A percentile compares a stretch with the other conserved stretches of the same genome.
Conservation (phyloP, 1,140 invertebrate genomes). For the Linepithema humile region DNA sequence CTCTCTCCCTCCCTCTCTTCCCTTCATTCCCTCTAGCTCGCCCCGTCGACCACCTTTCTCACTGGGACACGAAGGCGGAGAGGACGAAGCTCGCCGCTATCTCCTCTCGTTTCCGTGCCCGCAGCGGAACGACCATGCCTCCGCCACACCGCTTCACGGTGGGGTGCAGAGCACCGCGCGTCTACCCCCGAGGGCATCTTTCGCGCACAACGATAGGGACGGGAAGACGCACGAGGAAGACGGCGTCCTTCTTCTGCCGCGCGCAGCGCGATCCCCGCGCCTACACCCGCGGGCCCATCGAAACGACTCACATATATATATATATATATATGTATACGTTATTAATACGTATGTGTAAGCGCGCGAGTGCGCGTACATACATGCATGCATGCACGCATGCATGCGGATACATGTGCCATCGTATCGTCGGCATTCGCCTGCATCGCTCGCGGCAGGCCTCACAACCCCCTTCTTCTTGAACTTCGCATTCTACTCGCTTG, state of each 20-base stretch:
- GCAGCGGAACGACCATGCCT: conserved; percentile 72
- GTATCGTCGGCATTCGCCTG: conserved; percentile 77
- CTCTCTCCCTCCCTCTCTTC: conserved; percentile 39
- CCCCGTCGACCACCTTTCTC: conserved; percentile 55
- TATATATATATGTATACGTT: conserved; percentile 27
- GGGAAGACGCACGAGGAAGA: conserved; percentile 13
- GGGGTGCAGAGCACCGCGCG: conserved; percentile 66
- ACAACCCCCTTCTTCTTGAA: conserved; percentile 55
- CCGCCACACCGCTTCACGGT: conserved; percentile 55
- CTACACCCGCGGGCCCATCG: conserved; percentile 71
- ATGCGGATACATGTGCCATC: conserved; percentile 44
- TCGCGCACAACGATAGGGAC: conserved; percentile 56
- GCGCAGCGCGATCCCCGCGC: conserved; percentile 74
- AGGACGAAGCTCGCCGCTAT: conserved; percentile 72
- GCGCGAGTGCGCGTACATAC: no score
- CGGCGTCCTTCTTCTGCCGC: conserved; percentile 60
- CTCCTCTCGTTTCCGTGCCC: conserved; percentile 77
- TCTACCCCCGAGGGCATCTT: conserved; percentile 57
- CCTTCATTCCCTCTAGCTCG: conserved; percentile 39
- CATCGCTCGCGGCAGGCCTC: conserved; percentile 74
- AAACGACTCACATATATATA: conserved; percentile 72
- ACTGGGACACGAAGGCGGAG: conserved; percentile 47
- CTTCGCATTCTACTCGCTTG: conserved; percentile 44
- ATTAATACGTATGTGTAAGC: background rate
- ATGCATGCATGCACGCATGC: background rate